Conservation (phyloP, 2,113 vertebrate species). For the Lophochroa leadbeateri region DNA sequence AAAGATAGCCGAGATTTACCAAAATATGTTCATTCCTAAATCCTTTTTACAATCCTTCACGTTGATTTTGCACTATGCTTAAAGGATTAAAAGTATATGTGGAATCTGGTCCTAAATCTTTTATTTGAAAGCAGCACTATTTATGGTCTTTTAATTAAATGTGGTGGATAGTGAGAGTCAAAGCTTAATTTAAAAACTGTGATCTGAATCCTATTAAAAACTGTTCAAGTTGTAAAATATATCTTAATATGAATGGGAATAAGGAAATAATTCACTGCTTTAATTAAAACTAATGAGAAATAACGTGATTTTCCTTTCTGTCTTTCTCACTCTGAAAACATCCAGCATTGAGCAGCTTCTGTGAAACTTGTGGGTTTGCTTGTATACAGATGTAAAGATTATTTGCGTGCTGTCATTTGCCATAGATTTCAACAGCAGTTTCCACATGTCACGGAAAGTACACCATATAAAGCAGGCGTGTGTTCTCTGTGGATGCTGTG, state of each 20-base stretch:
- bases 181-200: neutral
- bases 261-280: neutral
- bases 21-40: neutral
- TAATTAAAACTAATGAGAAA: neutral
- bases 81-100: neutral
- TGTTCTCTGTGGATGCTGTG: neutral
- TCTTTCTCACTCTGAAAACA: neutral
- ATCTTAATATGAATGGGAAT: neutral
- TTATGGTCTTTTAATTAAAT: neutral
- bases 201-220: neutral
- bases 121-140: neutral
- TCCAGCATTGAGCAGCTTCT: neutral
- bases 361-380: neutral
- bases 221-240: neutral
- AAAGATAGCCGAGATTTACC: neutral
- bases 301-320: neutral
- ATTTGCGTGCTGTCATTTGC: neutral
- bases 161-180: neutral
- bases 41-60: neutral
- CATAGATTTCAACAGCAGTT: neutral
- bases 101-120: neutral
- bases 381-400: slow-evolving; percentile 6
- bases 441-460: neutral
- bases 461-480: neutral
- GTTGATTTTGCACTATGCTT: neutral